Evolutionary conservation across 2,888 invertebrate species (phyloP), one percentile per base, ranked within the genome.

Genomic region (Polyploca ridens): DNA sequence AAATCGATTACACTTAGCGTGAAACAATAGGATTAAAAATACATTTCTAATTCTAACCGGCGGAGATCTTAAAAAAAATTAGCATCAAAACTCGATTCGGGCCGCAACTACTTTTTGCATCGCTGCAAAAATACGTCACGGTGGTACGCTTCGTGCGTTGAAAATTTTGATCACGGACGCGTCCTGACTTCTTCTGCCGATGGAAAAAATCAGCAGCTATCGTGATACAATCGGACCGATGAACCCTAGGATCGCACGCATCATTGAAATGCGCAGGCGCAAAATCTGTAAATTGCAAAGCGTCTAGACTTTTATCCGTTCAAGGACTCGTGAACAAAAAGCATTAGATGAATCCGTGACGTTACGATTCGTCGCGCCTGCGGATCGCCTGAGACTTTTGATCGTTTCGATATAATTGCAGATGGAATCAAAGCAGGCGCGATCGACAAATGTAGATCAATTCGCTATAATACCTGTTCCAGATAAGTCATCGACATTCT

Each of bases 251-350:
- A 85, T 87, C 86, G 81, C 88, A 89, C 86, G 85, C 84, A 90
- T 89, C 87, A 91, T 91, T 92, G 84, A 85, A 87, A 92, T 92
- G 89, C 92, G 87, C 86, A 83, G 82, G 82, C 90, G 88, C 90
- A 88, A 88, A 90, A 90, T 91, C 86, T 87, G 88, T 86, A 90
- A 91, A 91, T 90, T 85, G 85, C 85, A 86, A 87, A 86, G 72
- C 78, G 91, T 90, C 93, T 91, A 91, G 91, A 90, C 89, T 88
- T 86, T 84, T 88, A 85, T 85, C 78, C 81, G 82, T 85, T 88
- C 89, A 90, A 90, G 87, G 88, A 85, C 84, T 83, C 70, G 41
- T 71, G 66, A 73, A 76, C 83, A 84, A 85, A 87, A 85, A 79
- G 81, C 78, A 81, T 85, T 84, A 79, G 83, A 83, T 81, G 75